phyloP scores from a whole-genome alignment of 2,113 vertebrate species.

The Indicator indicator region DNA sequence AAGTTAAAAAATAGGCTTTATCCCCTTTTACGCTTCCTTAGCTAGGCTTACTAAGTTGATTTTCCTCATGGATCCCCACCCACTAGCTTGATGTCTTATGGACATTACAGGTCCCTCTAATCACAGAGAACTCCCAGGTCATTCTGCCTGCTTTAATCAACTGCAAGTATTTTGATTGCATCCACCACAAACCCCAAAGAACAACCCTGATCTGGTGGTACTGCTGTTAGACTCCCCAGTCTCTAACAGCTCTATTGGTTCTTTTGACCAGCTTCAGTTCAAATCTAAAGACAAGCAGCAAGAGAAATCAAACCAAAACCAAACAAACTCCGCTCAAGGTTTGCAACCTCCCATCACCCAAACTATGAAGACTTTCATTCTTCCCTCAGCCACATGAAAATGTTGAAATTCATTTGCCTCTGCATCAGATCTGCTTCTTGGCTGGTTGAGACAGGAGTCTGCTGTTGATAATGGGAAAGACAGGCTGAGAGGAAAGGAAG shows the following conservation, averaged over 20 bases:
- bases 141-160: neutral
- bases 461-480: neutral
- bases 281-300: neutral
- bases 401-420: neutral
- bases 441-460: neutral
- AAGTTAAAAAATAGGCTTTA: constrained; percentile 28
- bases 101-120: neutral
- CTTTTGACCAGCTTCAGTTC: neutral
- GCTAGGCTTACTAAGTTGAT: constrained; percentile 5
- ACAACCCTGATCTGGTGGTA: neutral
- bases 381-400: neutral
- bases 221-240: neutral
- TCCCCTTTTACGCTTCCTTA: constrained; percentile 46
- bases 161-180: neutral
- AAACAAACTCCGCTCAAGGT: neutral
- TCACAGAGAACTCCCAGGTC: neutral
- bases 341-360: neutral
- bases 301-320: neutral
- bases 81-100: neutral
- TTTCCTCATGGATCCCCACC: neutral
- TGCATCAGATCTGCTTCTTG: neutral
- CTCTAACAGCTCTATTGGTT: neutral
- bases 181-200: neutral
- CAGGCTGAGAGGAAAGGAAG: neutral
- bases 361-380: neutral